Base-by-base conservation (phyloP, 2,888 invertebrate genomes). In the Andrena haemorrhoa region DNA sequence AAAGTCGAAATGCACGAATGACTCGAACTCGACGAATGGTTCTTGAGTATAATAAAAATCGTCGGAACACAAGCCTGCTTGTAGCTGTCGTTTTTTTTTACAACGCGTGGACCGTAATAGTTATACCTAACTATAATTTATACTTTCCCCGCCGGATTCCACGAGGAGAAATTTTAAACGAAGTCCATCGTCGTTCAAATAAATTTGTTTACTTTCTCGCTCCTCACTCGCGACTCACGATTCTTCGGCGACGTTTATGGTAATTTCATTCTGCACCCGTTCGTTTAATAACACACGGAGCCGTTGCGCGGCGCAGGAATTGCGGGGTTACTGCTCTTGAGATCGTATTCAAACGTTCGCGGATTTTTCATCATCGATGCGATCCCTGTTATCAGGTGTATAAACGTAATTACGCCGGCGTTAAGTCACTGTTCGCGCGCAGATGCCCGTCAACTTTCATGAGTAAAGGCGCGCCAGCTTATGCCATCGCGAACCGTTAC, bases 71-170 rank as follows among this genome's bases (percentile, higher is more conserved):
- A 20, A 10, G 7, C 16, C 16, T 4, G 64, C n/a, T 26, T 69
- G 20, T 79, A 75, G 26, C 65, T n/a, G 49, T 56, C 31, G 29
- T 12, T 35, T 68, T 53, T 20, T 73, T 31, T 47, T 31, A 16
- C 68, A 61, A 7, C 33, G 23, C 29, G 26, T 7, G n/a, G 10
- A 41, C 23, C 23, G 41, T 53, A 78, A 66, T 66, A 71, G 41
- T 63, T 66, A 29, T 10, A 70, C 49, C 47, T 56, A 71, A 49
- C 41, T 58, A 51, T 70, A 79, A 71, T 66, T 79, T 72, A 80
- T 79, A 72, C 80, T 80, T 80, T 80, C 80, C 72, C 79, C 31
- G 56, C 16, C 23, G 79, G 6, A 71, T 79, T 79, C 72, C 66
- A 31, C 12, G n/a, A 35, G 53, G 79, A 68, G 79, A 80, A 80